Conservation (phyloP, 2,888 invertebrate species). For the Acholoe squamosa region DNA sequence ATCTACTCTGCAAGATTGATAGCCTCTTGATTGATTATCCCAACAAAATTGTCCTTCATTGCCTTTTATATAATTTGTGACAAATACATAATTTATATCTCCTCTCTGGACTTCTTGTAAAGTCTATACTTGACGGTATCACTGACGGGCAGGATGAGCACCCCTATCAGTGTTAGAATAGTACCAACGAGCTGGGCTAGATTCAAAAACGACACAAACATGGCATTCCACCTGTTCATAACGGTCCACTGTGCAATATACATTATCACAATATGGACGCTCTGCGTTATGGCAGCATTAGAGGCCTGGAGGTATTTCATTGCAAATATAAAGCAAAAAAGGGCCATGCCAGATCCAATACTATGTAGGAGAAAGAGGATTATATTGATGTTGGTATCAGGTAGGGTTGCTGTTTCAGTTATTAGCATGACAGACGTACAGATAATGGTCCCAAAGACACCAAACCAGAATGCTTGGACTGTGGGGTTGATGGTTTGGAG, state of each 20-base stretch:
- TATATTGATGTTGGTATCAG: background rate
- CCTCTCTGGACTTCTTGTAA: background rate
- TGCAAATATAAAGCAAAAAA: slow-evolving; percentile 8
- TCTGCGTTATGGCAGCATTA: slow-evolving; percentile 41
- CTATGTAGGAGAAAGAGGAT: background rate
- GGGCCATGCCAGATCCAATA: background rate
- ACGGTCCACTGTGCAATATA: slow-evolving; percentile 23
- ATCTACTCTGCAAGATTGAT: no score
- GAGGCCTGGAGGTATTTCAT: slow-evolving; percentile 42
- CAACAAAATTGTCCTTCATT: no score
- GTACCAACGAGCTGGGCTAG: background rate
- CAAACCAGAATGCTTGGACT: slow-evolving; percentile 48
- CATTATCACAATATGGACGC: slow-evolving; percentile 47
- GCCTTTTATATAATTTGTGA: no score
- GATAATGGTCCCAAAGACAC: slow-evolving; percentile 4
- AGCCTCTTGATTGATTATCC: no score
- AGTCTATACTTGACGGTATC: background rate
- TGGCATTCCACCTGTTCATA: background rate
- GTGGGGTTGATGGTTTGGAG: background rate
- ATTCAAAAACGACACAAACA: background rate
- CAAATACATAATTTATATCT: no score
- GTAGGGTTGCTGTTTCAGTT: background rate
- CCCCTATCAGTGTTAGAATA: background rate
- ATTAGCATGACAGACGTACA: background rate
- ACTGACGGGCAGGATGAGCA: background rate